Percentiles rank a stretch among this genome's conserved stretches.
Conservation (phyloP, 1,140 invertebrate genomes). For the Drosophila sp. region DNA sequence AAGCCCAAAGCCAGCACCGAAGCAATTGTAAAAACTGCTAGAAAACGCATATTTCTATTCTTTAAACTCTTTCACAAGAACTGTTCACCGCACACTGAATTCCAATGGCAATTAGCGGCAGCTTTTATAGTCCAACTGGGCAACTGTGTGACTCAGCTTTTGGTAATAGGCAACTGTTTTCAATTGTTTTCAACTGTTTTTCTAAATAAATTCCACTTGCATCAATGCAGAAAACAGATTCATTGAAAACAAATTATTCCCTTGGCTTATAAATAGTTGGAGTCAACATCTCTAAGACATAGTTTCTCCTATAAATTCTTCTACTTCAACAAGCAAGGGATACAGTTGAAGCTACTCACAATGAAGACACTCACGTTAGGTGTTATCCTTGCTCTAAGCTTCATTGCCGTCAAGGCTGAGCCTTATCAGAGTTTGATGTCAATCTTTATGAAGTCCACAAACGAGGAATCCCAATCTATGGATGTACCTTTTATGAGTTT, state of each 20-base stretch:
- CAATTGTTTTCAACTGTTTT: too few relatives aligned
- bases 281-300: neutral
- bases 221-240: conserved; percentile 18
- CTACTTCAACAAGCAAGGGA: neutral
- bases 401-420: neutral
- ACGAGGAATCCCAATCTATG: neutral
- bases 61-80: neutral
- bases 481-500: conserved; percentile 50
- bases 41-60: conserved; percentile 30
- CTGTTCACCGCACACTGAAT: conserved; percentile 27
- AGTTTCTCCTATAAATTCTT: conserved; percentile 8
- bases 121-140: conserved; percentile 34
- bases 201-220: neutral
- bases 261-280: conserved; percentile 30
- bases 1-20: conserved; percentile 5
- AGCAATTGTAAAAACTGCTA: neutral
- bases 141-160: conserved; percentile 21
- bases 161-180: conserved; percentile 7
- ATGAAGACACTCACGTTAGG: conserved; percentile 13
- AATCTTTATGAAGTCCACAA: conserved; percentile 5
- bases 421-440: neutral
- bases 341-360: neutral
- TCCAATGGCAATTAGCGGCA: neutral
- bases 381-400: conserved; percentile 3
- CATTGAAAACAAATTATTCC: neutral